These are phyloP conservation scores for Ammospiza caudacuta DNA, from an alignment of 2,113 vertebrate genomes.

Conservation along the genomic window DNA sequence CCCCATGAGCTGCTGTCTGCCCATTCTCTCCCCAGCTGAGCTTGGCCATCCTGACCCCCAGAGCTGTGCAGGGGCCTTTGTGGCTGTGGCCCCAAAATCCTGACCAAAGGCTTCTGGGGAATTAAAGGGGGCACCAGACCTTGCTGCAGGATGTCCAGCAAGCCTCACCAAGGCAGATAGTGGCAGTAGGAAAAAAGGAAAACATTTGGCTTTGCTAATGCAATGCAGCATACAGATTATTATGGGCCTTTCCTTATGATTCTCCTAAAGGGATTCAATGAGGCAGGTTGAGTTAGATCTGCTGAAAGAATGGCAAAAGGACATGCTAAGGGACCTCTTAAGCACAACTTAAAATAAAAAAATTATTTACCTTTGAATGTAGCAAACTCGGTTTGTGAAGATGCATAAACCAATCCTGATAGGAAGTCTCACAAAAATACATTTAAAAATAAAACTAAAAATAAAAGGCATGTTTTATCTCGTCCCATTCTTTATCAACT, in stretches of 20 bases:
- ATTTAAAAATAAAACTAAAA: background rate
- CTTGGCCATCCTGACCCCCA: rapidly evolving
- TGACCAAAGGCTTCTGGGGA: background rate
- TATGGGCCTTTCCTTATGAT: background rate
- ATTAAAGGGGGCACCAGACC: too few species aligned
- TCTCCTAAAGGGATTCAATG: background rate
- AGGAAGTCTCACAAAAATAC: background rate
- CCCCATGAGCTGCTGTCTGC: background rate
- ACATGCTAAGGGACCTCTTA: background rate
- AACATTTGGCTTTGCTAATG: background rate
- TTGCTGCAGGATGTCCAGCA: background rate
- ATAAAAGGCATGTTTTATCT: background rate
- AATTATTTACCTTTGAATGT: background rate
- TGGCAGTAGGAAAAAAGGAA: background rate
- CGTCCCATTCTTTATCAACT: background rate
- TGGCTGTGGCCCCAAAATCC: background rate
- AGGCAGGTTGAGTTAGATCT: background rate
- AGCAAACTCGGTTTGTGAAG: background rate
- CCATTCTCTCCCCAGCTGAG: background rate
- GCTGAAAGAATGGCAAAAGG: background rate
- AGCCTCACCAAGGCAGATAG: background rate
- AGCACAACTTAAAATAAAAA: background rate
- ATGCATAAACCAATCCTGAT: background rate
- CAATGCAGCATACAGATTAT: background rate
- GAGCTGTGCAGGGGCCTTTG: background rate